Base-by-base conservation (phyloP, 2,797 vertebrate genomes). In the Propithecus perrieri region DNA sequence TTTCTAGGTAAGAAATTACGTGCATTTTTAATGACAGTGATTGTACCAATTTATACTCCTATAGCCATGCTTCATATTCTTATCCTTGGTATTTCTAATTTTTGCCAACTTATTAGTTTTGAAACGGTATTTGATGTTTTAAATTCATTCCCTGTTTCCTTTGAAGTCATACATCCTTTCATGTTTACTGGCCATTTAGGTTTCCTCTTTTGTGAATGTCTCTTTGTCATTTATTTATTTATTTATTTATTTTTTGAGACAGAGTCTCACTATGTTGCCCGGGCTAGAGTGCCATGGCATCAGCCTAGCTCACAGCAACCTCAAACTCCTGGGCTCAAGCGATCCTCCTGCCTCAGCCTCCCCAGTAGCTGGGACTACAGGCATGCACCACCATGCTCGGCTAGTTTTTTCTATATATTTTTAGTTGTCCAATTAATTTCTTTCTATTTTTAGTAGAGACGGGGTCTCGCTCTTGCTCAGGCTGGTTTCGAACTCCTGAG, bases 81-180 rank as follows among this genome's bases (percentile, higher is more conserved):
- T 26, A 94, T 87, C 33, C 35, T 87, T 55, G 30, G 61, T 63
- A 91, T 75, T 81, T 96, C 43, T 55, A 72, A 71, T 65, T 78
- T 63, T 86, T 84, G 84, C 53, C 84, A 91, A 81, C 20, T 76
- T 69, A 89, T 7, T 85, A 89, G 33, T 74, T 78, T 83, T 83
- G 33, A 95, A 95, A 71, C 88, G 61, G 14, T n/a, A 85, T 35
- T 71, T 85, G 46, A 61, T 74, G 33, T 59, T 92, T 96, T 78
- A 84, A 63, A 88, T 48, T 84, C 57, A 89, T 50, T 88, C 72
- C 71, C 78, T 91, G 33, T n/a, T 96, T 88, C 33, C 59, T 53
- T 63, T 87, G 15, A 94, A 5, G 28, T 79, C 57, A 69, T 48
- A 50, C 35, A 85, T 84, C 71, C 46, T 89, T 85, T 67, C 24